These are phyloP conservation scores for Montipora cactus DNA, from an alignment of 64 coral and sea anemone species.

Conservation along the genomic window DNA sequence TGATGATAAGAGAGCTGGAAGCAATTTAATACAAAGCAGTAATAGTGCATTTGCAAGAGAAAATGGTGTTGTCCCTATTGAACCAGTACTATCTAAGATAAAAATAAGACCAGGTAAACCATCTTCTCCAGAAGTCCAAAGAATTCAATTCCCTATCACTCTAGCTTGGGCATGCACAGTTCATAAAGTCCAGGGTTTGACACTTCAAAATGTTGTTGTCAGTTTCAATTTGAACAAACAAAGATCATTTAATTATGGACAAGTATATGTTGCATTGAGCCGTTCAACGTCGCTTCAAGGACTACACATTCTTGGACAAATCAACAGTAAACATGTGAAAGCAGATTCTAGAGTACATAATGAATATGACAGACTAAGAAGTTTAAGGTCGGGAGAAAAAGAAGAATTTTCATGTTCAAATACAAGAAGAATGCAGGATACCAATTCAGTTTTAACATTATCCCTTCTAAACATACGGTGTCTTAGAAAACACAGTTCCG, in stretches of 20 bases:
- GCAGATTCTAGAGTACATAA: no score
- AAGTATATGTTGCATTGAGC: slow-evolving; percentile 22
- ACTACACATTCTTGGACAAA: no score
- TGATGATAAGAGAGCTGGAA: slow-evolving; percentile 26
- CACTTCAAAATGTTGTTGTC: slow-evolving; percentile 19
- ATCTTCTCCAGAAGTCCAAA: not conserved
- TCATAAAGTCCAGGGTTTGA: slow-evolving; percentile 33
- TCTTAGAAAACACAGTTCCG: no score
- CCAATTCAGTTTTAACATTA: no score
- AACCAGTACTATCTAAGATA: not conserved
- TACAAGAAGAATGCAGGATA: no score
- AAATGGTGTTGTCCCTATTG: not conserved
- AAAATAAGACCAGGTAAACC: slow-evolving; percentile 4
- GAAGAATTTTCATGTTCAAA: no score
- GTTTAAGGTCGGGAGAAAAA: no score
- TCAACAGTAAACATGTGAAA: no score
- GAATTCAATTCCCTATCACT: slow-evolving; percentile 10
- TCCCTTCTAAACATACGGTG: no score
- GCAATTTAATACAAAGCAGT: slow-evolving; percentile 26
- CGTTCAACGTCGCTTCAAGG: not conserved
- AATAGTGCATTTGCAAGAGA: not conserved
- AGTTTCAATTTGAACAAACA: slow-evolving; percentile 8
- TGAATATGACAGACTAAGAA: no score
- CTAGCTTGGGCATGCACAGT: slow-evolving; percentile 45
- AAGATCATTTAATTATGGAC: not conserved